A percentile compares a stretch with the other conserved stretches of the same genome.
These are phyloP conservation scores for Emydura subglobosa DNA, from an alignment of 2,113 vertebrate genomes.

Conservation along the genomic window DNA sequence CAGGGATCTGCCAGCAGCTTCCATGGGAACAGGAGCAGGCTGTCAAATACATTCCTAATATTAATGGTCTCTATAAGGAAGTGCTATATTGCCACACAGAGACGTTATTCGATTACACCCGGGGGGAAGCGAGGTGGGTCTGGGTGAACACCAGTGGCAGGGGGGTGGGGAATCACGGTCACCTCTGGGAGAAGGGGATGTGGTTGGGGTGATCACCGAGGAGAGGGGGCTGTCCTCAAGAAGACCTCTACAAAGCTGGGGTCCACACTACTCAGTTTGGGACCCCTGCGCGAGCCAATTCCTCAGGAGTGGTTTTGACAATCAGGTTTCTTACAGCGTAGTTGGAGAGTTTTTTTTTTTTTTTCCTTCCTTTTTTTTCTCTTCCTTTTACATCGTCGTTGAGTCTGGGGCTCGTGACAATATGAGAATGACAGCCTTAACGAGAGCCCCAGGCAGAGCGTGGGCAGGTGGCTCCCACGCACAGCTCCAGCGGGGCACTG, in stretches of 20 bases:
- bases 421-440: neutral
- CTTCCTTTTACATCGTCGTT: neutral
- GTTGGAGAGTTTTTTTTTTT: too few relatives aligned
- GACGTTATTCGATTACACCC: neutral
- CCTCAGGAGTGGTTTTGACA: neutral
- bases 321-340: neutral
- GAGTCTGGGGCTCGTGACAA: neutral
- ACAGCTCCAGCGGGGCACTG: neutral
- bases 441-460: neutral
- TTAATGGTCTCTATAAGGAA: neutral
- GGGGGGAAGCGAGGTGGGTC: neutral
- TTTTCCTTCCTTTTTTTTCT: too few relatives aligned
- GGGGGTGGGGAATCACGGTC: too few relatives aligned
- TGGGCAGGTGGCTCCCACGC: neutral
- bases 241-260: neutral
- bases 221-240: neutral
- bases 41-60: neutral
- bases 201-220: too few relatives aligned
- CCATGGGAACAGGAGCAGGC: neutral
- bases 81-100: neutral
- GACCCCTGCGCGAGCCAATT: neutral
- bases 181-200: too few relatives aligned
- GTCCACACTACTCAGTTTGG: neutral
- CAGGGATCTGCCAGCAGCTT: neutral
- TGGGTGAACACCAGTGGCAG: too few relatives aligned